Conservation (phyloP, 2,113 vertebrate genomes). For the Caretta caretta region DNA sequence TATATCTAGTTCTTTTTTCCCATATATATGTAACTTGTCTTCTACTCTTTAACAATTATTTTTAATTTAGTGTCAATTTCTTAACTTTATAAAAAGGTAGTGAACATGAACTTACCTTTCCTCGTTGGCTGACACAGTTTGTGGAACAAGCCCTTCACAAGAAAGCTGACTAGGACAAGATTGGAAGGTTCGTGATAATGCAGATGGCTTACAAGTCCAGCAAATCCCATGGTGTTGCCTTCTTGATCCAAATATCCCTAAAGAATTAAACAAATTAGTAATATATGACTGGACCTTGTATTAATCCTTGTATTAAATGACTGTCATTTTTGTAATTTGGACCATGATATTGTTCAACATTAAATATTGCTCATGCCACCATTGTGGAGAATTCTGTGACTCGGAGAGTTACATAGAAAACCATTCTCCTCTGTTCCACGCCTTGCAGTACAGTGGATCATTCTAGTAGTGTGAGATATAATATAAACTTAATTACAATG, state of each 20-base stretch:
- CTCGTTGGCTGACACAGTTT: conserved; percentile 7
- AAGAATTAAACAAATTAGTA: background rate
- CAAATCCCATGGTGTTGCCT: conserved; percentile 20
- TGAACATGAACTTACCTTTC: background rate
- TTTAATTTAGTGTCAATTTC: background rate
- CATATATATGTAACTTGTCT: background rate
- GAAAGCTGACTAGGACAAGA: conserved; percentile 49
- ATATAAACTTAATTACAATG: background rate
- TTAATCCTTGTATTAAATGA: background rate
- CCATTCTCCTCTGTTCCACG: background rate
- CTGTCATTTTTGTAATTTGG: background rate
- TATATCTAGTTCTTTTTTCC: background rate
- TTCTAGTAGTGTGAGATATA: background rate
- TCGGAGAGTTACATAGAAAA: background rate
- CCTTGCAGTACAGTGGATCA: background rate
- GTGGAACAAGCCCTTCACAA: conserved; percentile 40
- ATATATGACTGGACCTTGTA: background rate
- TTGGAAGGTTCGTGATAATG: conserved; percentile 45
- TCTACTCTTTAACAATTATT: background rate
- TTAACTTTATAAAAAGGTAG: background rate
- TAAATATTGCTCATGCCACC: background rate
- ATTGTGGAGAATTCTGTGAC: background rate
- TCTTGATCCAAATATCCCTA: conserved; percentile 38
- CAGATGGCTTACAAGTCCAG: conserved; percentile 34
- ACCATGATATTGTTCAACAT: background rate